These are phyloP conservation scores for Acrocephalus scirpaceus DNA, from an alignment of 2,797 vertebrate genomes.

Conservation along the genomic window DNA sequence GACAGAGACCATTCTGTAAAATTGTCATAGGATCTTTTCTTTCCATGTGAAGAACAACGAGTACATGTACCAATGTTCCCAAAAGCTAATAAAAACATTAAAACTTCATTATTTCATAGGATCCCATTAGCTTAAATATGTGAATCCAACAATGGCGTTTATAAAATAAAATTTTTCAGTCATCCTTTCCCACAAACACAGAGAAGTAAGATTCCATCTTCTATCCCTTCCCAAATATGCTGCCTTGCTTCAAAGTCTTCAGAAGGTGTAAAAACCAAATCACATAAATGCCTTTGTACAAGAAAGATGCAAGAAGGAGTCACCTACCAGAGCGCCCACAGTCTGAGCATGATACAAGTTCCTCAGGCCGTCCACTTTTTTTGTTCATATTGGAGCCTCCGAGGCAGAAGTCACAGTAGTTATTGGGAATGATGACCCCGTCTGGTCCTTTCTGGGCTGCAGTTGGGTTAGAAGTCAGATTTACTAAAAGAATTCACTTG, in stretches of 20 bases:
- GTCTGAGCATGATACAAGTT: conserved; percentile 97
- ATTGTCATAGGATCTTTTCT: conserved; percentile 12
- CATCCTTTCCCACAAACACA: not conserved
- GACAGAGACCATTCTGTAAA: conserved; percentile 40
- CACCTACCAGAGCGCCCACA: conserved; percentile 97
- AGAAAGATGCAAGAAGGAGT: conserved; percentile 43
- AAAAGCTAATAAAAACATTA: conserved; percentile 11
- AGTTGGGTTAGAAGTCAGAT: conserved; percentile 39
- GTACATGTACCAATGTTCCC: not conserved
- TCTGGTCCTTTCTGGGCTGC: conserved; percentile 94
- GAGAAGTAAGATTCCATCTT: not conserved
- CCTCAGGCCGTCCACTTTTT: conserved; percentile 95
- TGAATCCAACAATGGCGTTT: not conserved
- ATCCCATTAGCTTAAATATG: conserved; percentile 21
- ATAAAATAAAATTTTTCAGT: not conserved
- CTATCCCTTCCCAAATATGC: not conserved
- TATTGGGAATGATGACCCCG: conserved; percentile 92
- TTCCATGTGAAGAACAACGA: conserved; percentile 26
- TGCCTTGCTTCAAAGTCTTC: conserved; percentile 6
- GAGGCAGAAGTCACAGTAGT: conserved; percentile 99
- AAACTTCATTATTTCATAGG: conserved; percentile 3
- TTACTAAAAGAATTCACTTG: conserved; percentile 20
- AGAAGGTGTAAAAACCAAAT: not conserved
- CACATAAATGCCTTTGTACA: not conserved
- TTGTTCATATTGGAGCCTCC: conserved; percentile 95